Percentiles rank a stretch among this genome's conserved stretches.
These are phyloP conservation scores for Camponotus vicinus DNA, from an alignment of 1,140 invertebrate species.

Conservation along the genomic window DNA sequence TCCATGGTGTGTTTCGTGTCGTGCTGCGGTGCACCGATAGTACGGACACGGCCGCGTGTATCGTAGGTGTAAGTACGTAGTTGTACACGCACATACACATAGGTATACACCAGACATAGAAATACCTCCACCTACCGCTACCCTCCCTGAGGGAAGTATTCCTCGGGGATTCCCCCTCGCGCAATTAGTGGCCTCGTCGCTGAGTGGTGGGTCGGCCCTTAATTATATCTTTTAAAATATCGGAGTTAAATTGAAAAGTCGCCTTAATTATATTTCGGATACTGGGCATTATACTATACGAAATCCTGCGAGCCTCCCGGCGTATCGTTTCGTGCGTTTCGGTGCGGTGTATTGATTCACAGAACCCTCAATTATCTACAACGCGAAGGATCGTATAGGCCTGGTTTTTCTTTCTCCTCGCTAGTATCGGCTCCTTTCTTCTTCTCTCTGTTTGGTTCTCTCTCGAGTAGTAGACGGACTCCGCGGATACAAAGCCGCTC, in stretches of 20 bases:
- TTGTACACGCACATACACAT: slow-evolving; percentile 15
- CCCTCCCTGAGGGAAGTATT: slow-evolving; percentile 23
- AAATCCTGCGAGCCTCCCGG: slow-evolving; percentile 52
- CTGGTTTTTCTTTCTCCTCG: slow-evolving; percentile 67
- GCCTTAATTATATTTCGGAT: slow-evolving; percentile 82
- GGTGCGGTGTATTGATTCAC: slow-evolving; percentile 76
- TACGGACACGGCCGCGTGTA: slow-evolving; percentile 39
- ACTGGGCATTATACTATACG: slow-evolving; percentile 71
- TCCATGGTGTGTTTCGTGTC: slow-evolving; percentile 75
- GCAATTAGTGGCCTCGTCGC: slow-evolving; percentile 81
- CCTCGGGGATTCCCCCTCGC: slow-evolving; percentile 67
- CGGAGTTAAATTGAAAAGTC: slow-evolving; percentile 84
- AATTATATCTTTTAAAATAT: slow-evolving; percentile 85
- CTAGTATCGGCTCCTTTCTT: slow-evolving; percentile 42
- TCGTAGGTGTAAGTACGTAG: slow-evolving; percentile 38
- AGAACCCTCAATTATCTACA: slow-evolving; percentile 79
- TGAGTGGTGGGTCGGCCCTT: slow-evolving; percentile 75
- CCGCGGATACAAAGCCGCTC: slow-evolving; percentile 72
- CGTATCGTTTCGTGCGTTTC: slow-evolving; percentile 1
- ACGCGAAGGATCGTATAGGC: slow-evolving; percentile 63
- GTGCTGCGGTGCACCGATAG: slow-evolving; percentile 68
- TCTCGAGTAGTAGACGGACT: slow-evolving; percentile 36
- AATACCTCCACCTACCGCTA: slow-evolving; percentile 46
- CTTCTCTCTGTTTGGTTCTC: slow-evolving; percentile 21
- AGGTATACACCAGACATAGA: slow-evolving; percentile 57